Base-by-base conservation (phyloP, 2,797 vertebrate genomes). In the Muscicapa comitata region DNA sequence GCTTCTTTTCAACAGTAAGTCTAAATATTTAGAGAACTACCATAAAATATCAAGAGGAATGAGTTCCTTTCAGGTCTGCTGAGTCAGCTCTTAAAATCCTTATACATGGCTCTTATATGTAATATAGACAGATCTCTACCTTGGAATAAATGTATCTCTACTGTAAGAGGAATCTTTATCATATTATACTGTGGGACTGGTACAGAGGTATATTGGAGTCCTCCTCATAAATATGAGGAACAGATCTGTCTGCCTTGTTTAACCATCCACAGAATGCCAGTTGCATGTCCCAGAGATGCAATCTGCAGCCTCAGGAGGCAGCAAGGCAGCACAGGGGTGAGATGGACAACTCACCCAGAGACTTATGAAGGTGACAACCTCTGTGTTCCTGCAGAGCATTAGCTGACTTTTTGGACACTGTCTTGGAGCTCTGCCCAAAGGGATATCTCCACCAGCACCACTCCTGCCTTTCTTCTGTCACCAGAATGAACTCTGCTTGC, bases 391-490 rank as follows among this genome's bases (percentile, higher is more conserved):
- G 7, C 6, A 59, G 45, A 67, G 16, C 14, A 47, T 13, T 13
- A 29, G 4, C 9, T 57, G 74, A 3, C 2, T 63, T 67, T 83
- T 33, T 40, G 50, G 50, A 65, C 8, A 54, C 9, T 33, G 4
- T 37, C 25, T 73, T 59, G 26, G 26, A 77, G 21, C 21, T 75
- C 38, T n/a, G 7, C 25, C 31, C 21, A 65, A 42, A 75, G 3
- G 11, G 8, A 38, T 5, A 0, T 40, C 2, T 53, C 2, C 3
- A 4, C 9, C 6, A 17, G 7, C 13, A 33, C 8, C 50, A 17
- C 7, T 58, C 14, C 26, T 29, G 40, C 53, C 45, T 68, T 78
- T 74, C 35, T 28, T 75, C n/a, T 90, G 7, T 68, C 47, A 68
- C 6, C 16, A 54, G 21, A 57, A 48, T 40, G 21, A 24, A 51